Percentiles rank a stretch among this genome's conserved stretches.
phyloP scores from a whole-genome alignment of 2,888 invertebrate genomes.

The Drosophila suboccidentalis region DNA sequence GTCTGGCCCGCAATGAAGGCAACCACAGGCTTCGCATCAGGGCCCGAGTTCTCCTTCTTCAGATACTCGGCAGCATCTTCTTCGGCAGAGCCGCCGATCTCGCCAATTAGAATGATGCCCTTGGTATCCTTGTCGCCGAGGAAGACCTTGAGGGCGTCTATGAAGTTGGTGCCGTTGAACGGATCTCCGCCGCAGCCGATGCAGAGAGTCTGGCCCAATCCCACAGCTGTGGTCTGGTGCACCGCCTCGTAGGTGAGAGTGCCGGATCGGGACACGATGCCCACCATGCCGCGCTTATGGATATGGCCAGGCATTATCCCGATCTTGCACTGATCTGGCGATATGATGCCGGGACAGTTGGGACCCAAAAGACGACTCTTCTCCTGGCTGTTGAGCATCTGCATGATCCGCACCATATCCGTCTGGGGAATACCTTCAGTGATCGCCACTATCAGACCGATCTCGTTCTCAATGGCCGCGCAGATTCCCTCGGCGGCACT shows the following conservation, averaged over 20 bases:
- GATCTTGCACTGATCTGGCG: constrained; percentile 98
- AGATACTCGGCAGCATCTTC: constrained; percentile 97
- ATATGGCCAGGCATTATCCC: constrained; percentile 99
- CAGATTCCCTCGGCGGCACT: constrained; percentile 94
- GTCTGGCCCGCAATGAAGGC: constrained; percentile 99
- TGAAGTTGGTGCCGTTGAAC: constrained; percentile 99
- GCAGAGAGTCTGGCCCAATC: constrained; percentile 97
- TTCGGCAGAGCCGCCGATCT: constrained; percentile 99
- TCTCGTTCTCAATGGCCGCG: constrained; percentile 97
- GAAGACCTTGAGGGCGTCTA: constrained; percentile 98
- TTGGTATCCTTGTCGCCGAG: constrained; percentile 96
- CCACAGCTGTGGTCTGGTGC: constrained; percentile 96
- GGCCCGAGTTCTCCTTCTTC: constrained; percentile 91
- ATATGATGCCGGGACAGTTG: constrained; percentile 99
- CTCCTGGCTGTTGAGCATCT: constrained; percentile 92
- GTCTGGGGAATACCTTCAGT: constrained; percentile 99
- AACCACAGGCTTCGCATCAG: constrained; percentile 98
- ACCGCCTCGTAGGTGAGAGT: constrained; percentile 99
- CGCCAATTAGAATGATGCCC: constrained; percentile 99
- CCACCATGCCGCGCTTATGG: constrained; percentile 95
- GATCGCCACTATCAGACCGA: constrained; percentile 98
- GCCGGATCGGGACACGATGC: constrained; percentile 98
- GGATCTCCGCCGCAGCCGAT: constrained; percentile 99
- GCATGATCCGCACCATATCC: constrained; percentile 99
- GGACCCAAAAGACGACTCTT: constrained; percentile 98